Evolutionary conservation across 2,888 invertebrate genomes (phyloP).

Genomic region (Drosophila paramelanica): DNA sequence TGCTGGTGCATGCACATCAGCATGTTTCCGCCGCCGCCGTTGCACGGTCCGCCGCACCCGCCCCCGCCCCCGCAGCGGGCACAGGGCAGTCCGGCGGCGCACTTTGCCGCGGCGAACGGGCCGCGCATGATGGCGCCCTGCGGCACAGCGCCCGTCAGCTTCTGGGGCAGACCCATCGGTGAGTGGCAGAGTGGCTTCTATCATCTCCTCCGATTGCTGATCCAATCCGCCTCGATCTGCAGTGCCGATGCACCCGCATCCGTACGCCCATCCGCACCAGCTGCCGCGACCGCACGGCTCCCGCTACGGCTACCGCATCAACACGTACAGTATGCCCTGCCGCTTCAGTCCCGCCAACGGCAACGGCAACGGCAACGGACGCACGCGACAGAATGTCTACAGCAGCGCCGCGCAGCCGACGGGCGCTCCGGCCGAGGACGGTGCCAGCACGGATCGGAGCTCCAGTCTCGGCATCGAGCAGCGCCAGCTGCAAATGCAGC

Average conservation of each 20-base stretch:
- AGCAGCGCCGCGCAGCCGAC: background rate
- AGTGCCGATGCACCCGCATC: slow-evolving; percentile 39
- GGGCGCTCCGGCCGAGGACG: background rate
- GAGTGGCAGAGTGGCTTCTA: background rate
- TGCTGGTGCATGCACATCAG: slow-evolving; percentile 53
- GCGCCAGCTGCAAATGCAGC: background rate
- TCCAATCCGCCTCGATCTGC: background rate
- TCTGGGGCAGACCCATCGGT: slow-evolving; percentile 48
- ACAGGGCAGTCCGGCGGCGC: background rate
- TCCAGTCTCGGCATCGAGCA: background rate
- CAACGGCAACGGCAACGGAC: slow-evolving; percentile 19
- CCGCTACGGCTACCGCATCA: slow-evolving; percentile 32
- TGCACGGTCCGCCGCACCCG: background rate
- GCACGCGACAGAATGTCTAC: slow-evolving; percentile 1
- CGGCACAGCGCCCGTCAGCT: slow-evolving; percentile 11
- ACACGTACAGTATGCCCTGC: slow-evolving; percentile 25
- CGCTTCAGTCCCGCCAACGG: slow-evolving; percentile 18
- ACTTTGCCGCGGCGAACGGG: slow-evolving; percentile 1
- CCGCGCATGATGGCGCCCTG: slow-evolving; percentile 30
- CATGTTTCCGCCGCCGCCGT: slow-evolving; percentile 35
- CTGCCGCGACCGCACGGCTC: slow-evolving; percentile 18
- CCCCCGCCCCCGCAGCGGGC: background rate
- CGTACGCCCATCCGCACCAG: slow-evolving; percentile 21
- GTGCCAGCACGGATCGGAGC: slow-evolving; percentile 2
- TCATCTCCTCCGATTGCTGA: no score